Evolutionary conservation across 2,888 invertebrate species (phyloP).

Genomic region (Blastobasis lacticolella): DNA sequence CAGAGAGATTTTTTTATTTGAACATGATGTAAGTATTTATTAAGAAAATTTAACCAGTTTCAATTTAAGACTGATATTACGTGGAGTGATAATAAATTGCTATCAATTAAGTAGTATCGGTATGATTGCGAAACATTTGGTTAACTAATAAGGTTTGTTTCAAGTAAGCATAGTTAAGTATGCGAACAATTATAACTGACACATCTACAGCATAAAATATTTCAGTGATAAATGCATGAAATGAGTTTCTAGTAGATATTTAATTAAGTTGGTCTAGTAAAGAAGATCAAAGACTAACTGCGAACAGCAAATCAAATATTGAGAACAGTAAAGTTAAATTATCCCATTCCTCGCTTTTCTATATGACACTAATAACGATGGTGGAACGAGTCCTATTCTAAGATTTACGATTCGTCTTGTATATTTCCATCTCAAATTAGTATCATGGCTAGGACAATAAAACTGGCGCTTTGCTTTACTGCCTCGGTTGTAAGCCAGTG

Average conservation of each 20-base stretch:
- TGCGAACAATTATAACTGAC: too few relatives aligned
- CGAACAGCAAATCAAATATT: too few relatives aligned
- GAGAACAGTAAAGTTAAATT: too few relatives aligned
- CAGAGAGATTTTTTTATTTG: too few relatives aligned
- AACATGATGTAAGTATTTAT: too few relatives aligned
- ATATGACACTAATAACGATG: constrained; percentile 33
- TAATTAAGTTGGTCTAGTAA: too few relatives aligned
- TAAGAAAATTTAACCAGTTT: constrained; percentile 30
- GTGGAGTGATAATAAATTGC: constrained; percentile 51
- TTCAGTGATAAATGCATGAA: too few relatives aligned
- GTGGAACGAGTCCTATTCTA: constrained; percentile 46
- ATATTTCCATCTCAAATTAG: constrained; percentile 53
- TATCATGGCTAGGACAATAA: constrained; percentile 55
- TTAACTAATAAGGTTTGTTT: too few relatives aligned
- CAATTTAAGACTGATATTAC: constrained; percentile 41
- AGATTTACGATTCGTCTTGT: constrained; percentile 53
- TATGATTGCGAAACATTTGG: not conserved
- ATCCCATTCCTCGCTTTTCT: constrained; percentile 19
- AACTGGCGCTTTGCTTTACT: constrained; percentile 45
- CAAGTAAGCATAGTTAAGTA: too few relatives aligned
- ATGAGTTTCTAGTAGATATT: too few relatives aligned
- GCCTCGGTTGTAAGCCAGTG: constrained; percentile 33
- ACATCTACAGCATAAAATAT: too few relatives aligned
- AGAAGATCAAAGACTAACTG: too few relatives aligned
- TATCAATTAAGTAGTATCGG: constrained; percentile 16